These are phyloP conservation scores for Regulus satrapa DNA, from an alignment of 2,113 vertebrate species.

Conservation along the genomic window DNA sequence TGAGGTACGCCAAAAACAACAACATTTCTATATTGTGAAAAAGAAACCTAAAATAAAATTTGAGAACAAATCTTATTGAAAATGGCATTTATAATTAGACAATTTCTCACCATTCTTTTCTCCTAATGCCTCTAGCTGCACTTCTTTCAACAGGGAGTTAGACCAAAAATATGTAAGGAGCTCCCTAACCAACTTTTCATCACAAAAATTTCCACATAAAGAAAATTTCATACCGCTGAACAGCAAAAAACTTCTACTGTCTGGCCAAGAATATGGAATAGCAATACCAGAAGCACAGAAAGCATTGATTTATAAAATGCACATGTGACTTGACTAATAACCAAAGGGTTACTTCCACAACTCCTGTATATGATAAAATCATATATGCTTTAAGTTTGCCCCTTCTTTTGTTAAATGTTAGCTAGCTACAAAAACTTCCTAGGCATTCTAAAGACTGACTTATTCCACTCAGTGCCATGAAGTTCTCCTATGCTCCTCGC, in stretches of 20 bases:
- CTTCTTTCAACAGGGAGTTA: background rate
- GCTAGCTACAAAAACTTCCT: background rate
- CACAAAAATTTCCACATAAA: background rate
- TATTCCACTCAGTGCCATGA: background rate
- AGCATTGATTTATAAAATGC: background rate
- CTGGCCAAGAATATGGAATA: background rate
- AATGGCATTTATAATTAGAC: background rate
- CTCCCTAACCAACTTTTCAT: background rate
- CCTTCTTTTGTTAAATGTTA: background rate
- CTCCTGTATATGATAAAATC: background rate
- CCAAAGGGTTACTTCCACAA: background rate
- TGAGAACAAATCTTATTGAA: background rate
- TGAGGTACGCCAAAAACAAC: conserved; percentile 96
- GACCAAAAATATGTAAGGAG: background rate
- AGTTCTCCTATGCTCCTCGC: background rate
- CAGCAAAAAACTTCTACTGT: background rate
- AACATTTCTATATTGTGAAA: conserved; percentile 85
- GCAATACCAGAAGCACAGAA: background rate
- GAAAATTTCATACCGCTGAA: background rate
- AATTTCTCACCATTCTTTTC: background rate
- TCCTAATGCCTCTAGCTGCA: background rate
- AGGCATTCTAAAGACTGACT: background rate
- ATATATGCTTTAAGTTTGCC: background rate
- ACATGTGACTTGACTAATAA: background rate
- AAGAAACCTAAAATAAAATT: conserved; percentile 80